Evolutionary conservation across 2,797 vertebrate genomes (phyloP), one percentile per base, ranked within the genome.

Genomic region (Pachyuromys duprasi): DNA sequence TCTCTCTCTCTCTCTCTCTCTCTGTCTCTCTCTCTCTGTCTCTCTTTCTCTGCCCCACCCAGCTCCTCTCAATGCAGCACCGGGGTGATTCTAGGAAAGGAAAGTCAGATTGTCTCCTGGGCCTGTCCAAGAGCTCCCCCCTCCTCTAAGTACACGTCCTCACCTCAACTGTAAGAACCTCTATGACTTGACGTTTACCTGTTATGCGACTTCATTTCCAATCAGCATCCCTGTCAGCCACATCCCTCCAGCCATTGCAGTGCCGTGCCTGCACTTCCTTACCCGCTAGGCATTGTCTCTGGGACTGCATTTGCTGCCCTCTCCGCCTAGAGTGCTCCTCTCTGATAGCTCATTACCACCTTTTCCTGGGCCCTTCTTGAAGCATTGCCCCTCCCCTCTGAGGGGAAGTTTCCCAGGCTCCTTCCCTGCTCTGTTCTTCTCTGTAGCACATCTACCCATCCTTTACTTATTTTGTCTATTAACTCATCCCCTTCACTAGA

Each of bases 61-160:
- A 5, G 49, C 67, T 84, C 12, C 60, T 60, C 94, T 81, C 65
- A 55, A 7, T 55, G 33, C 69, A 89, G 36, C 20, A 57, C 24
- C 49, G 39, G 26, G 45, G 20, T 28, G 1, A 89, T 62, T 11
- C 75, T 31, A 4, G 80, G 2, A 93, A 90, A 78, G 42, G 24
- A 84, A 78, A 88, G n/a, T 55, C 70, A 39, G 36, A 18, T 63
- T 45, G 24, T 26, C 72, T 12, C 3, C n/a, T 31, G 70, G 60
- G 70, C 33, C 49, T 0, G 0, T 8, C 0, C 2, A 65, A 2
- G 9, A 36, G 45, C 22, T 88, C 69, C 14, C 11, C 17, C 7
- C 6, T 1, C 31, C 22, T 28, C 57, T 15, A 89, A 95, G n/a
- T 60, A 83, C 87, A 63, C 45, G 3, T 39, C 36, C 39, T 92